Percentiles rank a stretch among this genome's conserved stretches.
These are phyloP conservation scores for Subanguina moxae DNA, from an alignment of 1,140 invertebrate genomes.

Conservation along the genomic window DNA sequence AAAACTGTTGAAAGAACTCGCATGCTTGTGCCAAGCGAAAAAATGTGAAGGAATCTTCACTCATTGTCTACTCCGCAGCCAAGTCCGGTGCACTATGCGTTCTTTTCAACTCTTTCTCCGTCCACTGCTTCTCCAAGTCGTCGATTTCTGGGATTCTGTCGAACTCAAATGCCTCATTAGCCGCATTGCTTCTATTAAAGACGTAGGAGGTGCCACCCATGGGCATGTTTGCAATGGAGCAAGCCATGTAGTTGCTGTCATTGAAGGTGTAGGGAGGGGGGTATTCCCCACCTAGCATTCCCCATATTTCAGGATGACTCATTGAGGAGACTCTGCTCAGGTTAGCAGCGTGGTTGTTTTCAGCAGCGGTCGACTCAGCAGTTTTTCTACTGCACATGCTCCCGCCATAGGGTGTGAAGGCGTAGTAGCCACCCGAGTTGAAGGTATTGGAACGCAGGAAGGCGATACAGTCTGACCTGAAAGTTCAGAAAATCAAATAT, in stretches of 20 bases:
- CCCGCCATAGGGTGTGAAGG: slow-evolving; percentile 1
- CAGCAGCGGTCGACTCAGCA: slow-evolving; percentile 9
- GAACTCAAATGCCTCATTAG: slow-evolving; percentile 23
- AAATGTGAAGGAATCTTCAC: too few species aligned
- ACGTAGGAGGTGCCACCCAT: background rate
- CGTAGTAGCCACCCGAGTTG: slow-evolving; percentile 12
- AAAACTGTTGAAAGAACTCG: too few species aligned
- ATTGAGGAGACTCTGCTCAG: slow-evolving; percentile 23
- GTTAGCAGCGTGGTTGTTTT: background rate
- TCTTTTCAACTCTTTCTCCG: slow-evolving; percentile 37
- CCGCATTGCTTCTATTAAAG: background rate
- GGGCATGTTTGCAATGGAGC: background rate
- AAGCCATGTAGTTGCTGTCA: background rate
- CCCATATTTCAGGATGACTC: slow-evolving; percentile 24
- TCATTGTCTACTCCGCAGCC: slow-evolving; percentile 11
- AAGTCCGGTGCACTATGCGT: slow-evolving; percentile 34
- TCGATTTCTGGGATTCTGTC: slow-evolving; percentile 43
- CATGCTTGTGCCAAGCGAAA: too few species aligned
- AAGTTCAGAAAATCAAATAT: background rate
- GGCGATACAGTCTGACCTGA: slow-evolving; percentile 24
- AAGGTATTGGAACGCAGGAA: slow-evolving; percentile 24
- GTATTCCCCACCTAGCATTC: background rate
- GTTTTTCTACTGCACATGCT: slow-evolving; percentile 20
- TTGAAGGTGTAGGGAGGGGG: background rate
- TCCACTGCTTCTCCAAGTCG: slow-evolving; percentile 34